These are phyloP conservation scores for Phrynocephalus versicolor DNA, from an alignment of 2,113 vertebrate genomes.

Conservation along the genomic window DNA sequence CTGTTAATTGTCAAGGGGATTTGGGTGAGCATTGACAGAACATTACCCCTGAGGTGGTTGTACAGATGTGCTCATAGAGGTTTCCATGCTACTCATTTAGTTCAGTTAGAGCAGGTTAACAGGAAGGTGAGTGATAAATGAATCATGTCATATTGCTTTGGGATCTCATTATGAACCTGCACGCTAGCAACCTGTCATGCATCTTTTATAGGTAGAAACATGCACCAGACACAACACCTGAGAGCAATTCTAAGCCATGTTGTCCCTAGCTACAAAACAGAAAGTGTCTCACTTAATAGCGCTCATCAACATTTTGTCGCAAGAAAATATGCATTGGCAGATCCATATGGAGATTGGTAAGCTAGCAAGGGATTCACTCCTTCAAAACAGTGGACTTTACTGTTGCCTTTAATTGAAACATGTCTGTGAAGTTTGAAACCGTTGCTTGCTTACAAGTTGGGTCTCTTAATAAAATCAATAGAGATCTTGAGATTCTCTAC, in stretches of 20 bases:
- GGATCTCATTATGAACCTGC: not conserved
- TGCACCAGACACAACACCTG: not conserved
- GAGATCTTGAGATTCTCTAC: not conserved
- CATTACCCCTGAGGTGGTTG: not conserved
- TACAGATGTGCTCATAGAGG: not conserved
- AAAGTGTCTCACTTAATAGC: too few species aligned
- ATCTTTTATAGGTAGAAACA: not conserved
- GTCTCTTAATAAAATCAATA: not conserved
- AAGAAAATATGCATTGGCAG: too few species aligned
- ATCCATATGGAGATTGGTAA: too few species aligned
- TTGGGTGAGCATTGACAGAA: too few species aligned
- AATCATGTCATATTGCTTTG: not conserved
- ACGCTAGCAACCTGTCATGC: not conserved
- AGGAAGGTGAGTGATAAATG: not conserved
- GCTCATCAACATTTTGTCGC: too few species aligned
- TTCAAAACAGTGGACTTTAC: too few species aligned
- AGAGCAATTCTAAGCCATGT: not conserved
- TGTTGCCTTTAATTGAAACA: too few species aligned
- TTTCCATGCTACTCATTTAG: not conserved
- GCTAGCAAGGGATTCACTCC: too few species aligned
- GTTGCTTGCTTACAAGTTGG: too few species aligned
- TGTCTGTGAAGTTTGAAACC: too few species aligned
- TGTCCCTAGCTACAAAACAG: not conserved
- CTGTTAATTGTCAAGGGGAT: too few species aligned
- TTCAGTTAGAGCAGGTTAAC: not conserved